Conservation (phyloP, 1,140 invertebrate genomes). For the Cheumatopsyche charites region DNA sequence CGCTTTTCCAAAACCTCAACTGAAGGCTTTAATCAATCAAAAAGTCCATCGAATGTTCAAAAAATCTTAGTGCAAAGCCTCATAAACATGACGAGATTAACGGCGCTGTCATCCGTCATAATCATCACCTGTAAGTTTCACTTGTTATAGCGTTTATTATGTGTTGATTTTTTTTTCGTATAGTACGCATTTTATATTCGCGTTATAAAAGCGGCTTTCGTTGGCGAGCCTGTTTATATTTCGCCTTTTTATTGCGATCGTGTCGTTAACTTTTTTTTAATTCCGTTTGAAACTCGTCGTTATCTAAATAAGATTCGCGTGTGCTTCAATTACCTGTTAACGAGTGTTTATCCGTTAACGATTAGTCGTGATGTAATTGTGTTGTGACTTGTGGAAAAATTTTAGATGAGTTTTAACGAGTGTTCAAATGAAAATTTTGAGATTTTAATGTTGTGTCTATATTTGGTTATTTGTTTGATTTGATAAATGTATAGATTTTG, state of each 20-base stretch:
- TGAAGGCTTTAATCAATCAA: no score
- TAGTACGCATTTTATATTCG: not conserved
- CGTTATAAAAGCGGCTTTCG: not conserved
- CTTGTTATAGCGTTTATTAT: not conserved
- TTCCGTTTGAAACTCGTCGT: not conserved
- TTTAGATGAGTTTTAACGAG: no score
- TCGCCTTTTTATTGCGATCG: not conserved
- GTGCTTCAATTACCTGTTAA: constrained; percentile 6
- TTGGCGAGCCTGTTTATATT: not conserved
- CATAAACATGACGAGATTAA: constrained; percentile 13
- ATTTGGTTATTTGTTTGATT: no score
- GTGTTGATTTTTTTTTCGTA: not conserved
- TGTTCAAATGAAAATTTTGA: no score
- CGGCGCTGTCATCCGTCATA: constrained; percentile 3
- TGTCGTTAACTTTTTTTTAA: not conserved
- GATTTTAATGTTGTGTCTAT: no score
- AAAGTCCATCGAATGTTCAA: not conserved
- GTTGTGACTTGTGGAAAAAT: no score
- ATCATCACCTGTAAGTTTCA: constrained; percentile 4
- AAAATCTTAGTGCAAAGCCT: not conserved
- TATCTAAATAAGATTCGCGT: not conserved
- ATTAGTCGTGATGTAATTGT: constrained; percentile 12
- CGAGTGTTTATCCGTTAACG: constrained; percentile 7
- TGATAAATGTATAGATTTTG: no score
- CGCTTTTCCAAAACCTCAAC: not conserved